Evolutionary conservation across 2,797 vertebrate species (phyloP).

Genomic region (Coccyzus lansbergi): DNA sequence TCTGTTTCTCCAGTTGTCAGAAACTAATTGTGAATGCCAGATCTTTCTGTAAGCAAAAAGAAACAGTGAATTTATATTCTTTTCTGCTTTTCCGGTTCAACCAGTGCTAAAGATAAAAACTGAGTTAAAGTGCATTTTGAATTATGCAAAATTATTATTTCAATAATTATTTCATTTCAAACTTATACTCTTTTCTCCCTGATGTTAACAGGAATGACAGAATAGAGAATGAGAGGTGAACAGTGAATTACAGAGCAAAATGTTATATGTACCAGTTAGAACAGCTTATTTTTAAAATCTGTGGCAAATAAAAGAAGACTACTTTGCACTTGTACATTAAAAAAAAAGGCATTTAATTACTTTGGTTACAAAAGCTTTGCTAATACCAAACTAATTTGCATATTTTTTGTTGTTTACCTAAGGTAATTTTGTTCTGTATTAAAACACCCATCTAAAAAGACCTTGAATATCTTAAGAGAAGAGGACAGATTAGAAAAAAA

Average conservation of each 20-base stretch:
- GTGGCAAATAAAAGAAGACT: not conserved
- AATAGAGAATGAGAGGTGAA: not conserved
- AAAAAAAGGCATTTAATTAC: not conserved
- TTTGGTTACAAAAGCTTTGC: constrained; percentile 1
- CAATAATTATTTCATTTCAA: not conserved
- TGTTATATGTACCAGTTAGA: not conserved
- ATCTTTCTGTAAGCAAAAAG: not conserved
- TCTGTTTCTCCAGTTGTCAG: not conserved
- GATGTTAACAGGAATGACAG: not conserved
- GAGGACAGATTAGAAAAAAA: constrained; percentile 1
- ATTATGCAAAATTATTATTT: not conserved
- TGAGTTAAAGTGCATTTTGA: not conserved
- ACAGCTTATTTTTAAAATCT: not conserved
- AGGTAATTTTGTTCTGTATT: not conserved
- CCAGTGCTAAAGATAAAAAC: not conserved
- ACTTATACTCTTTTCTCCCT: not conserved
- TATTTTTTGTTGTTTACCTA: constrained; percentile 17
- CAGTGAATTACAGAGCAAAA: not conserved
- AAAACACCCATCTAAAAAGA: constrained; percentile 7
- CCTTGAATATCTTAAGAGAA: constrained; percentile 8
- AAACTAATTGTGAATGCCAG: not conserved
- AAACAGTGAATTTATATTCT: not conserved
- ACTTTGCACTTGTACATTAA: not conserved
- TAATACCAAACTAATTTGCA: not conserved
- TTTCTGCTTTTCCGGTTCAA: not conserved